phyloP scores from a whole-genome alignment of 2,113 vertebrate genomes.

The Phaethornis superciliosus region DNA sequence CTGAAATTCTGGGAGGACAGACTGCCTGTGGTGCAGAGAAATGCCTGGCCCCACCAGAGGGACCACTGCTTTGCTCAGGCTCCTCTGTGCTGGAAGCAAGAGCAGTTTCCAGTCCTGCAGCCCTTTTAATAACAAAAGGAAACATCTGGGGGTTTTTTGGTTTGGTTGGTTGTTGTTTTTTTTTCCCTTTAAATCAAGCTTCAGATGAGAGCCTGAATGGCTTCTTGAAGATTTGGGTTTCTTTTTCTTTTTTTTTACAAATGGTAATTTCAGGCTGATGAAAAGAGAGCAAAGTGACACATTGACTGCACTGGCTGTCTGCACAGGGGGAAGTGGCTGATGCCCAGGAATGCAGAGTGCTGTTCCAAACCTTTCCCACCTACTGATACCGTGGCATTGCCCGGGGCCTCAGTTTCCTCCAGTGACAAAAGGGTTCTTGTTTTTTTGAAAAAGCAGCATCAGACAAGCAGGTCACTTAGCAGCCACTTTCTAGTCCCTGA shows the following conservation, averaged over 20 bases:
- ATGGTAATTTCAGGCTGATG: conserved; percentile 32
- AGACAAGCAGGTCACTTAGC: neutral
- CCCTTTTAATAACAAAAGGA: conserved; percentile 6
- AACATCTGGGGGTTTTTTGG: neutral
- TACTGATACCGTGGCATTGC: neutral
- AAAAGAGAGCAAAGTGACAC: neutral
- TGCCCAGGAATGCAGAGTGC: neutral
- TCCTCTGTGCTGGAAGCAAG: neutral
- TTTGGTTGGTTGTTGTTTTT: neutral
- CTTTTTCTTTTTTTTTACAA: neutral
- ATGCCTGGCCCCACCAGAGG: rapidly evolving
- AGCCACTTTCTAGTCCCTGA: neutral
- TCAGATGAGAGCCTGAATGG: conserved; percentile 13
- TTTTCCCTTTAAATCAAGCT: neutral
- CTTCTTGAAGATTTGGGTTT: conserved; percentile 33
- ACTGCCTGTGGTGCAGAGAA: rapidly evolving
- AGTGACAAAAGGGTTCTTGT: neutral
- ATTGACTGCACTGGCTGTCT: neutral
- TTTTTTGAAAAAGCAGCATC: neutral
- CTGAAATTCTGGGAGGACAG: neutral
- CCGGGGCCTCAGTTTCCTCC: neutral
- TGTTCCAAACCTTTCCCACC: neutral
- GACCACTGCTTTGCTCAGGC: rapidly evolving
- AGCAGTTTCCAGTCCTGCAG: neutral
- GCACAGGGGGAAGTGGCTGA: neutral